Percentiles rank a stretch among this genome's conserved stretches.
Conservation (phyloP, 2,113 vertebrate species). For the Rhinopithecus roxellana region DNA sequence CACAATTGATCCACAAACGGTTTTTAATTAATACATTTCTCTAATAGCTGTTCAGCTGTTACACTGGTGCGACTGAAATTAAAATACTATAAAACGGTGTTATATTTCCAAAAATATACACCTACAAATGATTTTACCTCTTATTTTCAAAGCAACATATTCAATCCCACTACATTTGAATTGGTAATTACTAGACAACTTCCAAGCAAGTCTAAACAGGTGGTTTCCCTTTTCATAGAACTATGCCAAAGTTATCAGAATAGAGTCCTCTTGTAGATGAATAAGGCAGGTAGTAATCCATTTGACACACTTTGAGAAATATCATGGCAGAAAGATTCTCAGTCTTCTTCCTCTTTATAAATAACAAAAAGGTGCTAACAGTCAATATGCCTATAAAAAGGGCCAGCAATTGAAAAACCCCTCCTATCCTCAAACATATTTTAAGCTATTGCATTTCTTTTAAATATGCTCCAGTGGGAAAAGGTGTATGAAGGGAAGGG, state of each 20-base stretch:
- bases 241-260: neutral
- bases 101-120: neutral
- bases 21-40: slow-evolving; percentile 36
- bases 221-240: neutral
- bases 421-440: neutral
- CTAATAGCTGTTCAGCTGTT: neutral
- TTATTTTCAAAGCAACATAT: neutral
- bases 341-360: neutral
- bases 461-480: neutral
- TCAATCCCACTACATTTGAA: neutral
- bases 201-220: neutral
- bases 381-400: neutral
- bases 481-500: neutral
- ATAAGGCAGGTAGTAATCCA: neutral
- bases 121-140: neutral
- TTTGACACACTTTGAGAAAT: slow-evolving; percentile 13
- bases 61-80: neutral
- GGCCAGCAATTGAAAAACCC: neutral
- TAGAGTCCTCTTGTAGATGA: neutral
- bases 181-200: neutral
- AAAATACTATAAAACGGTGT: neutral
- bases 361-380: neutral
- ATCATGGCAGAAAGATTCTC: neutral
- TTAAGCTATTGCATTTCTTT: neutral
- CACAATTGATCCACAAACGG: neutral